These are phyloP conservation scores for Frieseomelitta varia DNA, from an alignment of 1,140 invertebrate genomes.

Conservation along the genomic window DNA sequence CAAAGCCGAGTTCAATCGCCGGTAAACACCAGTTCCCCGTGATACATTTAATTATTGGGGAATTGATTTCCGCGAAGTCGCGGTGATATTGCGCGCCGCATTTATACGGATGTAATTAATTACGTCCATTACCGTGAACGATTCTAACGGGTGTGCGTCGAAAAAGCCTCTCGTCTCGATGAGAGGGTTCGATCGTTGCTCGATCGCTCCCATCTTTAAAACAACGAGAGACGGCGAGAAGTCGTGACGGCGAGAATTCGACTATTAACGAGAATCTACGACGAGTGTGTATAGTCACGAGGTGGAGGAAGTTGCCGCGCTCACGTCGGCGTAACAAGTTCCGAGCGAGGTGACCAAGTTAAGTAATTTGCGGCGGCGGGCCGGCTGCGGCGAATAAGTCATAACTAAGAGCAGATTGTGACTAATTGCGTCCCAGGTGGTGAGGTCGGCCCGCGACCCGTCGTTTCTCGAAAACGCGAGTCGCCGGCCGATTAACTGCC, in stretches of 20 bases:
- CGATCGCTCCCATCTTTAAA: no score
- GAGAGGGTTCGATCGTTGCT: no score
- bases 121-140: background rate
- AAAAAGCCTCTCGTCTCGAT: no score
- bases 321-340: background rate
- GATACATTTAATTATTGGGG: background rate
- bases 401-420: slow-evolving; percentile 78
- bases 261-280: background rate
- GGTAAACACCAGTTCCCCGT: background rate
- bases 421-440: slow-evolving; percentile 79
- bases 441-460: slow-evolving; percentile 54
- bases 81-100: background rate
- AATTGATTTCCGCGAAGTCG: slow-evolving; percentile 3
- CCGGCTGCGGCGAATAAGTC: slow-evolving; percentile 68
- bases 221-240: no score
- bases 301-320: no score
- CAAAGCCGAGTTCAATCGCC: background rate
- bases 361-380: slow-evolving; percentile 77
- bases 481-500: background rate
- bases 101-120: slow-evolving; percentile 18
- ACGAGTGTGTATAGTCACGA: slow-evolving; percentile 68
- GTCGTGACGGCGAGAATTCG: no score
- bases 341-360: slow-evolving; percentile 77
- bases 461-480: background rate
- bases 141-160: no score